These are phyloP conservation scores for Drosophila serrata DNA, from an alignment of 1,140 invertebrate genomes.

Conservation along the genomic window DNA sequence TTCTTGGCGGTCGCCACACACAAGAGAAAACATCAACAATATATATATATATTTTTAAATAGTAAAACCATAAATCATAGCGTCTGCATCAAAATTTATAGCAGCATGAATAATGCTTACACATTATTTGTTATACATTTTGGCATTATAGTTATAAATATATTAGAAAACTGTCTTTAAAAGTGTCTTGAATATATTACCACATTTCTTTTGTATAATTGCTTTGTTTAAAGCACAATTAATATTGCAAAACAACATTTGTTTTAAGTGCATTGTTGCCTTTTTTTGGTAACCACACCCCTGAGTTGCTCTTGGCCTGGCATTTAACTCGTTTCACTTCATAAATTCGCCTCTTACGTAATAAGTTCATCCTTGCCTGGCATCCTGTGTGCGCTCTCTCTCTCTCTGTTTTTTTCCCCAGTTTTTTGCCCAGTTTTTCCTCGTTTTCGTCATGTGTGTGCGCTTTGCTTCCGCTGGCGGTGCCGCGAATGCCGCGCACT, in stretches of 20 bases:
- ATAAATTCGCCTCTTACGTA: conserved; percentile 82
- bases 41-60: not conserved
- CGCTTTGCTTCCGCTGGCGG: conserved; percentile 54
- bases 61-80: conserved; percentile 10
- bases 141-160: not conserved
- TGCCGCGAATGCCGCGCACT: conserved; percentile 59
- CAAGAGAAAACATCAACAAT: conserved; percentile 3
- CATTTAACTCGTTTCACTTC: conserved; percentile 84
- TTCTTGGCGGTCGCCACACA: conserved; percentile 54
- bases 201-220: not conserved
- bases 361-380: conserved; percentile 65
- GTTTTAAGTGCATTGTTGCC: conserved; percentile 12
- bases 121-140: too few relatives aligned
- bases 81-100: not conserved
- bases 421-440: conserved; percentile 6
- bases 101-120: not conserved
- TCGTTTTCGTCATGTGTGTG: conserved; percentile 55
- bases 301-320: conserved; percentile 62
- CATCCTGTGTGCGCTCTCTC: conserved; percentile 26
- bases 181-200: not conserved
- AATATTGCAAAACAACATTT: not conserved
- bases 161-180: not conserved
- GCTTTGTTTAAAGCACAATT: not conserved
- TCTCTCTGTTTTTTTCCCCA: not conserved
- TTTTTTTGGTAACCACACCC: conserved; percentile 29